Base-by-base conservation (phyloP, 2,113 vertebrate species). In the Holacanthus passer region DNA sequence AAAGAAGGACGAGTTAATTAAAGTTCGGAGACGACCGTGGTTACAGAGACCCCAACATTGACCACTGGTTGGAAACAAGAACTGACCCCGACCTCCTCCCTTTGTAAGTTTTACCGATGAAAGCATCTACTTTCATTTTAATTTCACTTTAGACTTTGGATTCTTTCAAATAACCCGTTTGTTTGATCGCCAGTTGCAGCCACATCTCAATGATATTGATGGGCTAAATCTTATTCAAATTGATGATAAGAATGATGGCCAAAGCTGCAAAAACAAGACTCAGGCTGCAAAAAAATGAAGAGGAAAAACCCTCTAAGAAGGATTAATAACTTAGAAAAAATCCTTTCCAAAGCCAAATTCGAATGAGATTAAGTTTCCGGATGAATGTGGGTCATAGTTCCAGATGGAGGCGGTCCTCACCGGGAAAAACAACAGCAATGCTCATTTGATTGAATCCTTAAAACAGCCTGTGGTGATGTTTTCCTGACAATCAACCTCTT, bases 371-470 rank as follows among this genome's bases (percentile, higher is more conserved):
- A 52, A 29, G 16, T 64, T 3, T 29, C 45, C 4, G 4, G 35
- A 29, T 62, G 56, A 63, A 79, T 71, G 77, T 63, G 67, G 58
- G 58, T 79, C 67, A 55, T 12, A 55, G 48, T 45, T 45, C 48
- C 48, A 47, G 77, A 72, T 47, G 59, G 59, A 72, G 37, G 27
- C 37, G 45, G 58, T 63, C 67, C 67, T 79, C 67, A 35, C 27
- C 56, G 20, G 16, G 35, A 69, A 9, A 39, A 64, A 63, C 67
- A 70, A 53, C 67, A 45, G n/a, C 17, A 2, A 14, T 10, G 22
- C 24, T 27, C 14, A 24, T 79, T 45, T 47, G 48, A 47, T 27
- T 0, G 19, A n/a, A n/a, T 1, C 45, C 19, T 59, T 37, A 22
- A 29, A 68, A 78, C 63, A 48, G 68, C 39, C 19, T 12, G 43